phyloP scores from a whole-genome alignment of 1,140 invertebrate genomes.

The Anoplophora glabripennis region DNA sequence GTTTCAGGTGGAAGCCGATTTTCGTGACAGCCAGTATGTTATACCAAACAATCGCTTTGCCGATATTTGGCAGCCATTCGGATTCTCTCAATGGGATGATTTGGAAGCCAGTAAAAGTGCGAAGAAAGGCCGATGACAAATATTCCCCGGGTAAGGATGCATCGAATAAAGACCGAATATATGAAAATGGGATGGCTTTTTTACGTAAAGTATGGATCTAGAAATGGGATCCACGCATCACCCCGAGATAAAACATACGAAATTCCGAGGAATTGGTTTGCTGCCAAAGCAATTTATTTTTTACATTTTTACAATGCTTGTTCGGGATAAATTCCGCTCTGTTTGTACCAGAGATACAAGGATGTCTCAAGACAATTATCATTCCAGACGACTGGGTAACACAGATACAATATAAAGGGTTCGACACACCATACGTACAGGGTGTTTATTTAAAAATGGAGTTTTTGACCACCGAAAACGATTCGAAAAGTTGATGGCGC shows the following conservation, averaged over 20 bases:
- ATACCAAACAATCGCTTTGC: not conserved
- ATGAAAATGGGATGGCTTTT: slow-evolving; percentile 45
- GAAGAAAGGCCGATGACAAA: slow-evolving; percentile 34
- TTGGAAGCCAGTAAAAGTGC: not conserved
- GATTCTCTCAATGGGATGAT: slow-evolving; percentile 7
- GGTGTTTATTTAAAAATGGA: too few species aligned
- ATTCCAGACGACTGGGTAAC: too few species aligned
- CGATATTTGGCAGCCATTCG: slow-evolving; percentile 8
- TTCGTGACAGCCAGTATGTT: not conserved
- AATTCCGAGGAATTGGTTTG: slow-evolving; percentile 42
- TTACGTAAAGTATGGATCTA: slow-evolving; percentile 40
- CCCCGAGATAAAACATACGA: slow-evolving; percentile 43
- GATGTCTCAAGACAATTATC: too few species aligned
- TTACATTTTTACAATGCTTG: slow-evolving; percentile 33
- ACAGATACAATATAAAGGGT: too few species aligned
- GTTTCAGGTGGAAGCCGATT: not conserved
- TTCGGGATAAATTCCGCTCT: slow-evolving; percentile 31
- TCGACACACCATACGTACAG: too few species aligned
- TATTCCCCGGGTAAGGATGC: slow-evolving; percentile 40
- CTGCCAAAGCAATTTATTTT: slow-evolving; percentile 44
- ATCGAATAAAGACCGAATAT: slow-evolving; percentile 45
- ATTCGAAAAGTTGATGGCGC: too few species aligned
- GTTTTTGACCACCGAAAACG: too few species aligned
- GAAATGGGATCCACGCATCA: slow-evolving; percentile 44
- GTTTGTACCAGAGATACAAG: slow-evolving; percentile 1